A percentile compares a stretch with the other conserved stretches of the same genome.
These are phyloP conservation scores for Drymodes brunneopygia DNA, from an alignment of 2,113 vertebrate genomes.

Conservation along the genomic window DNA sequence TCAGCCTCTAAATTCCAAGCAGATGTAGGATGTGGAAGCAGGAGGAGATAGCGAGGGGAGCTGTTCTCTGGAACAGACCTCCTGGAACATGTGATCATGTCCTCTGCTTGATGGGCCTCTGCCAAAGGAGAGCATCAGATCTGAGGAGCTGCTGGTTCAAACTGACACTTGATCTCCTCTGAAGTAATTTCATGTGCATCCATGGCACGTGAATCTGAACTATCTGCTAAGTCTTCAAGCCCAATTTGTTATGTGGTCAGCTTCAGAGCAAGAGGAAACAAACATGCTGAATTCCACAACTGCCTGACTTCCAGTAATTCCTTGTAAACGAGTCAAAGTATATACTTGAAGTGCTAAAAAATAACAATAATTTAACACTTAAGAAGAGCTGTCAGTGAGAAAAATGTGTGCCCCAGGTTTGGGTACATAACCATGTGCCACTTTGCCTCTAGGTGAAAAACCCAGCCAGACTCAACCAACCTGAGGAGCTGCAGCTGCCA, in stretches of 20 bases:
- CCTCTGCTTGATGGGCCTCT: not conserved
- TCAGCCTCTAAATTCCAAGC: conserved; percentile 15
- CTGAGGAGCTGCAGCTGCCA: not conserved
- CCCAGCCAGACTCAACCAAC: not conserved
- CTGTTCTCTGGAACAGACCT: not conserved
- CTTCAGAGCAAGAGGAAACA: not conserved
- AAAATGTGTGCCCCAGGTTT: not conserved
- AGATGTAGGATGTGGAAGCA: not conserved
- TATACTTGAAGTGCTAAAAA: not conserved
- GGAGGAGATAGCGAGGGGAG: not conserved
- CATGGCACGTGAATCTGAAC: not conserved
- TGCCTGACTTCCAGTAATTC: not conserved
- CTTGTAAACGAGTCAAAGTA: not conserved
- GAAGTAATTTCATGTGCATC: not conserved
- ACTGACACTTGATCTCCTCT: not conserved
- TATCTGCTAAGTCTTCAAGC: not conserved
- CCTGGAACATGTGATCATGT: not conserved
- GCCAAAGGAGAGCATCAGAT: not conserved
- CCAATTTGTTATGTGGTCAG: not conserved
- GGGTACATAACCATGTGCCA: not conserved
- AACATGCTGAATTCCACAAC: not conserved
- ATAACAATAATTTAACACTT: not conserved
- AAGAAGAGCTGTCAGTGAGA: not conserved
- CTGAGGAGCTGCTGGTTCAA: not conserved
- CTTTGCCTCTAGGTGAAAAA: not conserved